Evolutionary conservation across 2,113 vertebrate genomes (phyloP).

Genomic region (Odontesthes bonariensis): DNA sequence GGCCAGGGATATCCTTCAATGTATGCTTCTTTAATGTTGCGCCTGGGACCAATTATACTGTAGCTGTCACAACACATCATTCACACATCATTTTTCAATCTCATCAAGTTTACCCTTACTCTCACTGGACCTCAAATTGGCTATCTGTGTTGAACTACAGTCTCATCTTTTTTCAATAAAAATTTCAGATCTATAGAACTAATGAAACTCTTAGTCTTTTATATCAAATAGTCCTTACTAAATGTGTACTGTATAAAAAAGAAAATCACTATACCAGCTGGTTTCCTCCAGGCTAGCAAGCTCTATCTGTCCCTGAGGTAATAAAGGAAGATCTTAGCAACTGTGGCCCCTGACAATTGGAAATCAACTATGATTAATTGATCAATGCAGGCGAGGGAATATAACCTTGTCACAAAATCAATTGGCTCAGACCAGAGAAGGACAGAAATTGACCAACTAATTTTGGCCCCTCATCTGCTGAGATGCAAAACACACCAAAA

Average conservation of each 20-base stretch:
- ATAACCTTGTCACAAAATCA: conserved; percentile 67
- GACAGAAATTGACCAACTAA: conserved; percentile 58
- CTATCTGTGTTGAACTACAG: conserved; percentile 26
- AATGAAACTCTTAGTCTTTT: conserved; percentile 9
- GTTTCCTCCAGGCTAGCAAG: conserved; percentile 48
- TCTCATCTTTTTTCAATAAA: conserved; percentile 17
- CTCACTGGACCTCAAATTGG: conserved; percentile 26
- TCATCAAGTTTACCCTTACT: conserved; percentile 43
- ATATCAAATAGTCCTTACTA: conserved; percentile 4
- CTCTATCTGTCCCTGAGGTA: conserved; percentile 64
- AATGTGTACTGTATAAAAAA: conserved; percentile 15
- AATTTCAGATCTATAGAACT: conserved; percentile 32
- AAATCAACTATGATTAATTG: conserved; percentile 80
- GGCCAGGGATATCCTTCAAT: conserved; percentile 49
- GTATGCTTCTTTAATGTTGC: conserved; percentile 54
- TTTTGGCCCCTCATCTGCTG: conserved; percentile 61
- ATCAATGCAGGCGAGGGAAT: conserved; percentile 71
- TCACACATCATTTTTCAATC: conserved; percentile 57
- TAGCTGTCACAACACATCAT: conserved; percentile 61
- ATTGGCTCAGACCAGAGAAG: conserved; percentile 51
- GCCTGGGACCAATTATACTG: conserved; percentile 65
- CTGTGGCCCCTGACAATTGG: conserved; percentile 62
- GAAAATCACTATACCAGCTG: conserved; percentile 25
- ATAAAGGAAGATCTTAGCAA: conserved; percentile 62
- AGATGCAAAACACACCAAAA: conserved; percentile 61